Evolutionary conservation across 2,888 invertebrate species (phyloP), one percentile per base, ranked within the genome.

Genomic region (Drosophila pseudotalamancana): DNA sequence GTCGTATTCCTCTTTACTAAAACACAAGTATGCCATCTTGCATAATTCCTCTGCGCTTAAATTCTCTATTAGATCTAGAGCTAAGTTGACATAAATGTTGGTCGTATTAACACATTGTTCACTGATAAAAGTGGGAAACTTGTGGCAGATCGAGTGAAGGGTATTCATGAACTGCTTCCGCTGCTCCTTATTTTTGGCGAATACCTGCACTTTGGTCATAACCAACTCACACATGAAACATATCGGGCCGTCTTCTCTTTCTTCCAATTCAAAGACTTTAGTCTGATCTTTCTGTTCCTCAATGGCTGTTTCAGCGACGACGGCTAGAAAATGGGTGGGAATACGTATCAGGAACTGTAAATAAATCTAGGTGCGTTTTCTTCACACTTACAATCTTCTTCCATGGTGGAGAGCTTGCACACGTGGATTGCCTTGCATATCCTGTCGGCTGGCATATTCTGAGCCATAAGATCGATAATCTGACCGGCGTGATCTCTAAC

Each of bases 341-440:
- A 23, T 46, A 1, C 6, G 8, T 45, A 3, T 4, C n/a, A 4
- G 12, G 12, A 4, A 14, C 14, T 23, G 2, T 42, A 1, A 40
- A n/a, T 1, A 8, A 6, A 14, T 1, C 3, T 8, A 2, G 4
- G 27, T 5, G 1, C 0, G n/a, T 23, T n/a, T 14, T n/a, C 0
- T 5, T 0, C 32, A n/a, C 25, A 49, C 25, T 49, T 25, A 53
- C 32, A 18, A 2, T 42, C 43, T 1, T 9, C 23, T 9, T 9
- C 9, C 1, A 1, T 4, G 2, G 1, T n/a, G 18, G 35, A 12
- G 16, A 12, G 3, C 5, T 8, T 16, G 8, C 48, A 48, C 2
- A 35, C n/a, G 16, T 16, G 34, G 4, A 48, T 48, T 9, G 48
- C 34, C n/a, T 48, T 48, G 34, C 48, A 48, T 3, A 48, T 48